Evolutionary conservation across 2,888 invertebrate species (phyloP).

Genomic region (Drosophila tripunctata): DNA sequence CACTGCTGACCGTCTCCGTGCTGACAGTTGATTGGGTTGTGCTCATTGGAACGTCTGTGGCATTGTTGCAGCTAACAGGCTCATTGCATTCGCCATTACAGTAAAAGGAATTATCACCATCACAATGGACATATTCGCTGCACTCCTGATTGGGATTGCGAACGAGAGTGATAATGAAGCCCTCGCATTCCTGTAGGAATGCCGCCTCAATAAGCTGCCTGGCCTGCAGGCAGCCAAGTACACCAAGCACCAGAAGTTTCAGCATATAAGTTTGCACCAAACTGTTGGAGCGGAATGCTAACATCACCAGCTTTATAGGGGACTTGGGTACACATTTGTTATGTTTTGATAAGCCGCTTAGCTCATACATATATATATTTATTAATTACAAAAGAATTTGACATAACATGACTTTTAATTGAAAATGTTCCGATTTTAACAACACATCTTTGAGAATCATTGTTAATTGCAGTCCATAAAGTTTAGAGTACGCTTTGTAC

Average conservation of each 20-base stretch:
- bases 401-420: constrained; percentile 58
- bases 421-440: constrained; percentile 15
- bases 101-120: constrained; percentile 71
- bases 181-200: constrained; percentile 70
- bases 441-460: not conserved
- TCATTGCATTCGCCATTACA: constrained; percentile 69
- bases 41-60: not conserved
- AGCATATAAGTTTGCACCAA: constrained; percentile 46
- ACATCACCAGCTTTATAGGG: constrained; percentile 54
- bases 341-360: constrained; percentile 54
- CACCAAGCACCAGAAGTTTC: constrained; percentile 37
- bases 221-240: constrained; percentile 45
- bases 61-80: constrained; percentile 43
- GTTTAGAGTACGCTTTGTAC: constrained; percentile 38
- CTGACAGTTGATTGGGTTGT: not conserved
- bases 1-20: not conserved
- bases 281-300: constrained; percentile 37
- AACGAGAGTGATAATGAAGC: constrained; percentile 54
- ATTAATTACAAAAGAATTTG: constrained; percentile 31
- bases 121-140: constrained; percentile 73
- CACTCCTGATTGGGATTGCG: constrained; percentile 64
- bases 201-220: constrained; percentile 36
- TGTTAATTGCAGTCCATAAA: constrained; percentile 4
- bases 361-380: constrained; percentile 59
- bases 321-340: constrained; percentile 1